Evolutionary conservation across 2,888 invertebrate species (phyloP), one percentile per base, ranked within the genome.

Genomic region (Drosophila anomalata): DNA sequence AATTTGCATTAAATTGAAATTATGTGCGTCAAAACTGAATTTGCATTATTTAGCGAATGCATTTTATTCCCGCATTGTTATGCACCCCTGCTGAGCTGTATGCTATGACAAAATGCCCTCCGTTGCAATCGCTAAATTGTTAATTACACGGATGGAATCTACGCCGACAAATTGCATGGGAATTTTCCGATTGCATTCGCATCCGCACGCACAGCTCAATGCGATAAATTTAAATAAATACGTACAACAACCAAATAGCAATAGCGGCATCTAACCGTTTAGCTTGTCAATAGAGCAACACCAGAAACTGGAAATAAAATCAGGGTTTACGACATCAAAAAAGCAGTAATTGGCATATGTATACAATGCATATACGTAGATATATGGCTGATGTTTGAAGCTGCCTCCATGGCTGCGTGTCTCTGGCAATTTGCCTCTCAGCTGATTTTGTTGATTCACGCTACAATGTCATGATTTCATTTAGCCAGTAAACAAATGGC

Each of bases 181-280:
- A 66, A 67, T 72, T 60, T 69, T 67, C 48, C 67, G 47, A 52
- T 57, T 68, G 51, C 51, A 46, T 66, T 52, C 58, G 54, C 22
- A 39, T 55, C 65, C 48, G 47, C 63, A 60, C 56, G 53, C 26
- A 56, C 56, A 52, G 48, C 67, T 58, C 50, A 46, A 57, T 73
- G 77, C 74, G 78, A 83, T 86, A 73, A 77, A 78, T 84, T 78
- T 75, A 78, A 75, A 72, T 69, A 67, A 74, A 79, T 85, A 82
- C 76, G 60, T 71, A 67, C 55, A 67, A 55, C 60, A 44, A 20
- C 17, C 20, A 20, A 42, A 8, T 39, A 2, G 39, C 39, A 24
- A n/a, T 41, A 8, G 41, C 31, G 50, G 65, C 51, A 54, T 57
- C 51, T 53, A 83, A 70, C 75, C 65, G 65, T 77, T 79, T 74